Percentiles rank a stretch among this genome's conserved stretches.
Evolutionary conservation across 2,113 vertebrate genomes (phyloP).

Genomic region (Macaca mulatta): DNA sequence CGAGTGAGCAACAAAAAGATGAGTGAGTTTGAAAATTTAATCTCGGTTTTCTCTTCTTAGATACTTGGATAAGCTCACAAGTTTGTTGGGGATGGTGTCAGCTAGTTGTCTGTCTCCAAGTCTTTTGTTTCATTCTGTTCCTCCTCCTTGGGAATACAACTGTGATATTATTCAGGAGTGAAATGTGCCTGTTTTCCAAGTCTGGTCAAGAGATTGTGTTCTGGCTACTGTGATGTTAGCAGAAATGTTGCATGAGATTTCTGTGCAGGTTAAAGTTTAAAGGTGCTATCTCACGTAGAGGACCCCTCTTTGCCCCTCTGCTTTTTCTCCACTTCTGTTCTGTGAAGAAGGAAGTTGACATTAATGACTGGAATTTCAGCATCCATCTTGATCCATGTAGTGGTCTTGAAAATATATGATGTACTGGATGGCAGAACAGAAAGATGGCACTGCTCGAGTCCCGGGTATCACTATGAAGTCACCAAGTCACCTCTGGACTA

Average conservation of each 20-base stretch:
- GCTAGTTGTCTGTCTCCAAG: background rate
- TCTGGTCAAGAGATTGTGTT: background rate
- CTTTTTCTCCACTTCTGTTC: background rate
- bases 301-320: background rate
- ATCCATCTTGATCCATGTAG: background rate
- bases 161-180: background rate
- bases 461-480: background rate
- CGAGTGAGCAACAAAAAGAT: background rate
- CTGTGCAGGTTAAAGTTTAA: background rate
- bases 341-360: background rate
- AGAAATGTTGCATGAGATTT: background rate
- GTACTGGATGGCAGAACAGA: background rate
- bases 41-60: background rate
- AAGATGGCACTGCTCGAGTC: background rate
- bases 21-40: background rate
- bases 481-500: background rate
- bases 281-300: background rate
- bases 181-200: background rate
- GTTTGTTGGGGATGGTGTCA: background rate
- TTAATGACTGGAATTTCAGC: background rate
- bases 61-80: background rate
- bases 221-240: background rate
- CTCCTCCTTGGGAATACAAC: background rate
- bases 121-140: background rate
- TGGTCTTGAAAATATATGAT: background rate